Conservation (phyloP, 2,888 invertebrate genomes). For the Andrena fulva region DNA sequence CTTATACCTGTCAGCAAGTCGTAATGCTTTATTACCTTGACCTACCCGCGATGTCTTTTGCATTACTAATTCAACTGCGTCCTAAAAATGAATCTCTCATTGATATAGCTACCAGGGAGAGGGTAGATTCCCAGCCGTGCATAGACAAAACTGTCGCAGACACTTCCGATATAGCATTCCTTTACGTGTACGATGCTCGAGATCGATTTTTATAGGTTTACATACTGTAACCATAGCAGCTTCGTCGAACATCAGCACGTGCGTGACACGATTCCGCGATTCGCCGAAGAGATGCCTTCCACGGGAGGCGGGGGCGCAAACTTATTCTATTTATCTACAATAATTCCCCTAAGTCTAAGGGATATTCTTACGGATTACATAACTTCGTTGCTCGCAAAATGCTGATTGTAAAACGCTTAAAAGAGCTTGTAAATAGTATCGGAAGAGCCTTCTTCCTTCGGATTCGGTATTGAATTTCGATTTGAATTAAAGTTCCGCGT, state of each 20-base stretch:
- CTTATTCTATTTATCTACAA: no score
- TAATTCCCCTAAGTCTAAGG: background rate
- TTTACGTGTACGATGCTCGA: constrained; percentile 55
- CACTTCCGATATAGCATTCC: constrained; percentile 41
- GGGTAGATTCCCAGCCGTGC: constrained; percentile 19
- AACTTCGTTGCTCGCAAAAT: background rate
- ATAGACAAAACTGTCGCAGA: constrained; percentile 30
- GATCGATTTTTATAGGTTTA: constrained; percentile 78
- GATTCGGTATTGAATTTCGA: background rate
- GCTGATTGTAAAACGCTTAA: background rate
- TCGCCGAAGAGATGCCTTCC: constrained; percentile 20
- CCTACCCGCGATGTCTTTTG: constrained; percentile 31
- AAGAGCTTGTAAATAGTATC: no score
- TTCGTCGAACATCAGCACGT: constrained; percentile 64
- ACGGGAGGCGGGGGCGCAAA: background rate
- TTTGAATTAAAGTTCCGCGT: background rate
- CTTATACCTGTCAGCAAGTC: constrained; percentile 52
- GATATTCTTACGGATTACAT: background rate
- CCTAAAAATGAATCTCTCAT: constrained; percentile 40
- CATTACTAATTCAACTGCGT: constrained; percentile 47
- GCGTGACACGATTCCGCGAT: constrained; percentile 43
- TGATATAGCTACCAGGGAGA: background rate
- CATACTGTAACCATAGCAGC: constrained; percentile 79
- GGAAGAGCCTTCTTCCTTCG: no score
- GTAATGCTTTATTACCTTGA: constrained; percentile 56